Evolutionary conservation across 1,140 invertebrate species (phyloP).

Genomic region (Atta cephalotes): DNA sequence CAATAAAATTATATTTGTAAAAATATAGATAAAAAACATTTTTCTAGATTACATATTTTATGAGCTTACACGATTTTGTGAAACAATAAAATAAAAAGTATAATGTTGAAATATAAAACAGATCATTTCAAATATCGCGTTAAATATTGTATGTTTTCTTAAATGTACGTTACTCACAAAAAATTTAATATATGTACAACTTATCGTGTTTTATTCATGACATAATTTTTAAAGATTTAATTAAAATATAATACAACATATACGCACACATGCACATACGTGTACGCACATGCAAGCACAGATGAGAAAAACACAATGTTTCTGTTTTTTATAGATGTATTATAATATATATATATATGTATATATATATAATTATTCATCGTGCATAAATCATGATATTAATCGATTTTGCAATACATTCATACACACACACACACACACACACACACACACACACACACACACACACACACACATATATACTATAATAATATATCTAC

Average conservation of each 20-base stretch:
- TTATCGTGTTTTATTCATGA: neutral
- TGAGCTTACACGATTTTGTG: neutral
- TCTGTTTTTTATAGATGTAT: no score
- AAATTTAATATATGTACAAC: neutral
- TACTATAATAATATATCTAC: no score
- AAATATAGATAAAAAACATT: neutral
- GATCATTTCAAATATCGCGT: neutral
- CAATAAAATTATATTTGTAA: neutral
- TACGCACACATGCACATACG: neutral
- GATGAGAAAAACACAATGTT: no score
- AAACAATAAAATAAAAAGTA: neutral
- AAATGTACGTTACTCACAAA: neutral
- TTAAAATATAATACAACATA: constrained; percentile 18
- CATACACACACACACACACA: no score
- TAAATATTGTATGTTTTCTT: neutral
- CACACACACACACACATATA: no score
- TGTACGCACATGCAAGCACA: no score
- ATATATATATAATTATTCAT: no score
- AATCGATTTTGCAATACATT: no score
- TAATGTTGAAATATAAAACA: neutral
- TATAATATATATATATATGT: no score
- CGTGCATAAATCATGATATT: no score
- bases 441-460: no score
- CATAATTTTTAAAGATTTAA: constrained; percentile 18
- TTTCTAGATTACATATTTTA: neutral